Evolutionary conservation across 1,140 invertebrate species (phyloP), one percentile per base, ranked within the genome.

Genomic region (Euura lappo): DNA sequence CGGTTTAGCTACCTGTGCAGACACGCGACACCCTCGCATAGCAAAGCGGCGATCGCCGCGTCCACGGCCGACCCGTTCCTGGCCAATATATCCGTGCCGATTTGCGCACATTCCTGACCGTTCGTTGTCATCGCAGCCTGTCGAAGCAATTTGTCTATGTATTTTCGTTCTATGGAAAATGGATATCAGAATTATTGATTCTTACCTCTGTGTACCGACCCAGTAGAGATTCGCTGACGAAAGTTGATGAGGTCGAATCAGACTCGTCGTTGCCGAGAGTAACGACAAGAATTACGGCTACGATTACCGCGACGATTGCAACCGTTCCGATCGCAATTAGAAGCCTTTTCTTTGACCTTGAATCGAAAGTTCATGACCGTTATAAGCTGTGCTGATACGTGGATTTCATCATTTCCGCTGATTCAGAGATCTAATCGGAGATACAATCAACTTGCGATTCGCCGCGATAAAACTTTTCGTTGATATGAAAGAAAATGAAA

Each of bases 1-100:
- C n/a, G n/a, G 3, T 7, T 2, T 51, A 8, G 47, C 47, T 28
- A 88, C 87, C 86, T 94, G 79, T 97, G 93, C 4, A 93, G 87
- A 79, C 96, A 93, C 3, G 95, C 89, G 2, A 97, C 91, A 0
- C 95, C 94, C 80, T 95, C 92, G 82, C 96, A 97, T n/a, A 97
- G 89, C 65, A 95, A 82, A 2, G 93, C 85, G 0, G 94, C 93
- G 65, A 98, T 94, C 0, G 94, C 93, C 2, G 94, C 94, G 87
- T 98, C 96, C 0, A 95, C 93, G 3, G 94, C 95, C 68, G 91
- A 93, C 2, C 96, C 96, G 72, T 92, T 91, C 71, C 88, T 87
- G 51, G 88, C 76, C 2, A 96, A 80, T n/a, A 94, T 91, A 60
- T 90, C 79, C 45, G 71, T 71, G 2, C 85, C 85, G 60, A 88